Evolutionary conservation across 1,140 invertebrate genomes (phyloP), one percentile per base, ranked within the genome.

Genomic region (Drosophila paulistorum): DNA sequence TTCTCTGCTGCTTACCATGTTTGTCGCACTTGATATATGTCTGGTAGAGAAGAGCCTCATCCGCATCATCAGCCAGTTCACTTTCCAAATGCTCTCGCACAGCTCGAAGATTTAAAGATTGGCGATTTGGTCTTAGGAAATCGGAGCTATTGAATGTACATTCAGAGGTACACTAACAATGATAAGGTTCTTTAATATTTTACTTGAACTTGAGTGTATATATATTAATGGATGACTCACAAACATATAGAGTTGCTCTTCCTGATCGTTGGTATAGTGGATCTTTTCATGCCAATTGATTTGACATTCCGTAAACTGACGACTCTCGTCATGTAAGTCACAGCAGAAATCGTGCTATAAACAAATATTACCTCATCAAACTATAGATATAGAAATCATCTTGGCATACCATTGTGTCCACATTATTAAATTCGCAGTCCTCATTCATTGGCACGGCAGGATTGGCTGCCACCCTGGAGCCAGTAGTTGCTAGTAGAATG

Each of bases 331-430:
- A 7, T 89, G 84, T 42, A 87, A 48, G 5, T 87, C 83, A 41
- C 83, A 87, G 60, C 83, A 87, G 13, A 87, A 87, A 13, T 87
- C 84, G n/a, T 87, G 84, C 83, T 87, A 26, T n/a, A 42, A 13
- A 3, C 5, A 23, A 42, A 26, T 6, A 1, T 11, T 23, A 10
- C 1, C 11, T 26, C 11, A 26, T 9, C 7, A 3, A 20, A 7
- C 7, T 20, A 13, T 11, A 10, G 6, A n/a, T 11, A 37, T 39
- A 13, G 4, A 7, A 2, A 30, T 5, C 1, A 6, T 7, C 1
- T 7, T 11, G 3, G 33, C 57, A 41, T 33, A 87, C 83, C 84
- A 87, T 87, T 0, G 83, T 89, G 60, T 89, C 74, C 0, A 68
- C 30, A 2, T 77, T 55, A 41, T 78, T 69, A 0, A 84, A 51